These are phyloP conservation scores for Micromussa lordhowensis DNA, from an alignment of 92 coral and sea anemone species.

Conservation along the genomic window DNA sequence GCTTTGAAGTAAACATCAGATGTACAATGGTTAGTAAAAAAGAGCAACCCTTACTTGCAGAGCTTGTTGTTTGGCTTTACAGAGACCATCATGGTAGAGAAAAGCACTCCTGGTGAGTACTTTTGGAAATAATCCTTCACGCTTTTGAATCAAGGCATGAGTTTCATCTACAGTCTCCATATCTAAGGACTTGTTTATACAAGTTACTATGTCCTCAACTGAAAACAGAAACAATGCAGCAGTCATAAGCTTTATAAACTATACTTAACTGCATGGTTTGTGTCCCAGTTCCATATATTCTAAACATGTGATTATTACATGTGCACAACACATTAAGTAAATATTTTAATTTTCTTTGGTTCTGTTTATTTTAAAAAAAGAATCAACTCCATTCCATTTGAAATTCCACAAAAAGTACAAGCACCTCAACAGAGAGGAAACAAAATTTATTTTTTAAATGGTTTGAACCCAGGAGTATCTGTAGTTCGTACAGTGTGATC, in stretches of 20 bases:
- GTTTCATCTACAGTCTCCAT: conserved; percentile 81
- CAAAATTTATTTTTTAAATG: too few relatives aligned
- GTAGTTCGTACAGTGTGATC: too few relatives aligned
- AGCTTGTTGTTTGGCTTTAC: conserved; percentile 70
- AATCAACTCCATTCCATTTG: too few relatives aligned
- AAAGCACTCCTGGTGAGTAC: conserved; percentile 91
- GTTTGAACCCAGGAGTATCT: too few relatives aligned
- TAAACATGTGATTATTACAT: not conserved
- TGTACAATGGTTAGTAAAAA: too few relatives aligned
- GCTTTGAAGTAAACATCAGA: too few relatives aligned
- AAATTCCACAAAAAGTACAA: not conserved
- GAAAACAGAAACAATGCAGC: not conserved
- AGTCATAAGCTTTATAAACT: not conserved
- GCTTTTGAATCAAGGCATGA: conserved; percentile 76
- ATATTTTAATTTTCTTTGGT: not conserved
- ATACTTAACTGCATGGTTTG: not conserved
- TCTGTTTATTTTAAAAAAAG: too few relatives aligned
- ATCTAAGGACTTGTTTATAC: conserved; percentile 85
- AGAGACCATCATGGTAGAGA: conserved; percentile 87
- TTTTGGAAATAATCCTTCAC: conserved; percentile 87
- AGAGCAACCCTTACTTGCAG: conserved; percentile 2
- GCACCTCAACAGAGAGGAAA: too few relatives aligned
- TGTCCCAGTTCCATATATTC: not conserved
- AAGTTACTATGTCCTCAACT: conserved; percentile 79
- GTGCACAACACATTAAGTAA: not conserved